Conservation (phyloP, 2,113 vertebrate genomes). For the Condylura cristata region DNA sequence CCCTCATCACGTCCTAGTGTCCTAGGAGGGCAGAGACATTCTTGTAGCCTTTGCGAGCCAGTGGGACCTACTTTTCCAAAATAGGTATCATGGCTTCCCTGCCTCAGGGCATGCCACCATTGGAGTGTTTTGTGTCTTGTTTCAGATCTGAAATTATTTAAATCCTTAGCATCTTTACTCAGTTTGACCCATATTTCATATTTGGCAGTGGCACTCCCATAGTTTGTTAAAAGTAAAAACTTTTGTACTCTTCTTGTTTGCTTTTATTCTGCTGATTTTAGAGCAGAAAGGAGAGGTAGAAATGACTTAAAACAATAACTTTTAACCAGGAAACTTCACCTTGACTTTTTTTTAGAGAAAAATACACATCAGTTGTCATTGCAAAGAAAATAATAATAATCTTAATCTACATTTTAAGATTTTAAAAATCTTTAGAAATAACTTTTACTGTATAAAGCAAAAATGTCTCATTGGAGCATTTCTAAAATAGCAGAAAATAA, state of each 20-base stretch:
- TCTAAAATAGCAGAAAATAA: background rate
- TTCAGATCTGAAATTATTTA: background rate
- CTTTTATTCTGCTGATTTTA: constrained; percentile 7
- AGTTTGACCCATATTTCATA: background rate
- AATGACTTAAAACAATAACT: background rate
- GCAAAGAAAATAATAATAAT: background rate
- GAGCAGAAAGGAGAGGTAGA: background rate
- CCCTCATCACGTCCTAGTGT: background rate
- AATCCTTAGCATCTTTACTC: background rate
- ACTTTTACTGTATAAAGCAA: background rate
- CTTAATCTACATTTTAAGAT: background rate
- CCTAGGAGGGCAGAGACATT: background rate
- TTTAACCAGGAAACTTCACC: background rate
- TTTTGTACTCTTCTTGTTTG: background rate
- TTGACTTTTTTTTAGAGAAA: background rate
- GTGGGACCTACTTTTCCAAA: background rate
- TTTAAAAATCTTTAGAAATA: background rate
- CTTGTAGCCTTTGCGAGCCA: background rate
- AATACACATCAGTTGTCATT: background rate
- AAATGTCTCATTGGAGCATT: background rate
- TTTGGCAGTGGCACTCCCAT: background rate
- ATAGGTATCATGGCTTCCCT: background rate
- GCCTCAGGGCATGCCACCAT: background rate
- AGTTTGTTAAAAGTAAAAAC: background rate
- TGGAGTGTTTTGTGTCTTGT: background rate